These are phyloP conservation scores for Choristoneura rosaceana DNA, from an alignment of 2,888 invertebrate species.

Conservation along the genomic window DNA sequence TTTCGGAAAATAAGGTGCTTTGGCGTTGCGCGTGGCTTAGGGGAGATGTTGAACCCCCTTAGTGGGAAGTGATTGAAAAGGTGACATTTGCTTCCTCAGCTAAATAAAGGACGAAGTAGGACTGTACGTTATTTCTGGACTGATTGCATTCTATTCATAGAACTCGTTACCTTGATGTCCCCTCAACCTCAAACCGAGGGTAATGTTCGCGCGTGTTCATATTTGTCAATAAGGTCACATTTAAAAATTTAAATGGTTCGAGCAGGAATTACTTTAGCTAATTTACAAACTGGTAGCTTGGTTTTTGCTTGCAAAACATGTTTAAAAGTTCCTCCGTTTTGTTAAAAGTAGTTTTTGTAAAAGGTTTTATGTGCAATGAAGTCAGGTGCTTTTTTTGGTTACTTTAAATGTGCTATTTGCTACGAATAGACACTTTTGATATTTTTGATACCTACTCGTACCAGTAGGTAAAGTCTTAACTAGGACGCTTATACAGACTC, in stretches of 20 bases:
- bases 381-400: background rate
- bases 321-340: too few species aligned
- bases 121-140: conserved; percentile 21
- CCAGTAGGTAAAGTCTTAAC: background rate
- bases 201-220: conserved; percentile 18
- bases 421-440: background rate
- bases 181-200: background rate
- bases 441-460: background rate
- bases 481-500: conserved; percentile 25
- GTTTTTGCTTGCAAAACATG: too few species aligned
- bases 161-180: conserved; percentile 14
- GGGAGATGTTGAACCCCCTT: conserved; percentile 33
- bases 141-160: conserved; percentile 38
- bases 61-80: conserved; percentile 54
- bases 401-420: background rate
- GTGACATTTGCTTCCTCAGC: conserved; percentile 48
- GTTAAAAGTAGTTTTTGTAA: too few species aligned
- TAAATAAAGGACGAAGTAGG: conserved; percentile 30
- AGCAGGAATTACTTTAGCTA: background rate
- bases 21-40: conserved; percentile 33
- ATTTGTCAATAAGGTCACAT: conserved; percentile 14
- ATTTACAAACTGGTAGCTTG: background rate
- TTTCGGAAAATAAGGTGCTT: conserved; percentile 38
- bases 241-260: conserved; percentile 13
- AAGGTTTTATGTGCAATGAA: background rate